Evolutionary conservation across 2,797 vertebrate species (phyloP).

Genomic region (Gambusia yucatana): DNA sequence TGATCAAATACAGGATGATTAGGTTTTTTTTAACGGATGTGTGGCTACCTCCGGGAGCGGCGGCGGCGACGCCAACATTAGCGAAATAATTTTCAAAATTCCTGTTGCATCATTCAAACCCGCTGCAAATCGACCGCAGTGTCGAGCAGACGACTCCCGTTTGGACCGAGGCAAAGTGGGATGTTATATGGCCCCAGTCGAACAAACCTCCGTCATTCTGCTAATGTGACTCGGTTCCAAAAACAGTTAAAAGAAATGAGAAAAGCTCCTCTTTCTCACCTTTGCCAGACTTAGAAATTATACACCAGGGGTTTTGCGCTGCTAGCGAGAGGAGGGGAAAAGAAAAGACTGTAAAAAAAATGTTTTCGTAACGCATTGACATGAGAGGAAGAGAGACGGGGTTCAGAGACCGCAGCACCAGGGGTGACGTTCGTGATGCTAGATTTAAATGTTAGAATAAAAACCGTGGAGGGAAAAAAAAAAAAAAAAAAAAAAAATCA

Average conservation of each 20-base stretch:
- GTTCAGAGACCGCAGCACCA: slow-evolving; percentile 47
- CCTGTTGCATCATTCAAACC: slow-evolving; percentile 65
- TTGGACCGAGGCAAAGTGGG: slow-evolving; percentile 73
- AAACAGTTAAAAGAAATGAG: slow-evolving; percentile 78
- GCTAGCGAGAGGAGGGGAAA: slow-evolving; percentile 34
- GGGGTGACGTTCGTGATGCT: slow-evolving; percentile 61
- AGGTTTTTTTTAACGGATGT: not conserved
- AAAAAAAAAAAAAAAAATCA: not conserved
- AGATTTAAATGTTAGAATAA: slow-evolving; percentile 69
- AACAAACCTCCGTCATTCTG: slow-evolving; percentile 69
- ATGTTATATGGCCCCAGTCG: slow-evolving; percentile 73
- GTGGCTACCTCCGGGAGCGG: not conserved
- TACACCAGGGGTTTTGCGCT: slow-evolving; percentile 68
- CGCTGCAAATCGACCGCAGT: slow-evolving; percentile 70
- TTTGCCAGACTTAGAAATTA: slow-evolving; percentile 70
- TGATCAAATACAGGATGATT: not conserved
- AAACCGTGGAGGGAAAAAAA: slow-evolving; percentile 34
- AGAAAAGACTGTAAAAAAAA: slow-evolving; percentile 45
- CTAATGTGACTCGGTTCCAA: slow-evolving; percentile 78
- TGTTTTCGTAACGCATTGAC: slow-evolving; percentile 71
- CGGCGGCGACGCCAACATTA: slow-evolving; percentile 20
- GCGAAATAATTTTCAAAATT: slow-evolving; percentile 71
- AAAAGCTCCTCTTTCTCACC: slow-evolving; percentile 71
- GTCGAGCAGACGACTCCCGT: slow-evolving; percentile 74
- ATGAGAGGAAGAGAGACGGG: slow-evolving; percentile 64